phyloP scores from a whole-genome alignment of 2,113 vertebrate species.

The Misgurnus mizolepis region DNA sequence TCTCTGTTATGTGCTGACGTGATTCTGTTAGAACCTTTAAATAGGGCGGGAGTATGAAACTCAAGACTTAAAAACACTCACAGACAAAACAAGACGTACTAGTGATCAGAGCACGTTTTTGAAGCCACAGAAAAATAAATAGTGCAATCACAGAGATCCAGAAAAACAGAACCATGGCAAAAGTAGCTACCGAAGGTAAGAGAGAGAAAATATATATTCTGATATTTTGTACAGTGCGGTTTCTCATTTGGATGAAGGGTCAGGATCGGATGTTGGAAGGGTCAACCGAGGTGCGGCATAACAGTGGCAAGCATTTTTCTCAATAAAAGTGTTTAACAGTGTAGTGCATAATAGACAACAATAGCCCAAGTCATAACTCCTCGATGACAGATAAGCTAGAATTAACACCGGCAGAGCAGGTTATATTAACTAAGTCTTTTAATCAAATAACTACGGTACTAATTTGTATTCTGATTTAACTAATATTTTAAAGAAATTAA shows the following conservation, averaged over 20 bases:
- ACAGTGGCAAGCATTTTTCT: not conserved
- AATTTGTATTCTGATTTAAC: not conserved
- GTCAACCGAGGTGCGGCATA: not conserved
- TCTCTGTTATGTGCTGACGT: conserved; percentile 58
- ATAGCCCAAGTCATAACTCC: not conserved
- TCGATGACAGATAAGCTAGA: not conserved
- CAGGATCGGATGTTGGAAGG: conserved; percentile 5
- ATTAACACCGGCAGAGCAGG: not conserved
- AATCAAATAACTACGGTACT: no score
- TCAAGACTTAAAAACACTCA: conserved; percentile 64
- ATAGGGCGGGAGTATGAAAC: conserved; percentile 68
- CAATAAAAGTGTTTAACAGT: not conserved
- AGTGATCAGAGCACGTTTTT: not conserved
- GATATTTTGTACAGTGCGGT: not conserved
- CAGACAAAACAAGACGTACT: conserved; percentile 37
- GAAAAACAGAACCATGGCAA: conserved; percentile 61
- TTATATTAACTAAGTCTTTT: no score
- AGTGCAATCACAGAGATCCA: conserved; percentile 3
- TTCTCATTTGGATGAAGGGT: conserved; percentile 21
- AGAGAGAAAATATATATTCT: conserved; percentile 22
- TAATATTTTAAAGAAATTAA: not conserved
- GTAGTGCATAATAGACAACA: not conserved
- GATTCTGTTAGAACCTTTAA: conserved; percentile 65
- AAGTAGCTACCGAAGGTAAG: conserved; percentile 72
- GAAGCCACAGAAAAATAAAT: conserved; percentile 4